Base-by-base conservation (phyloP, 1,140 invertebrate species). In the Temnothorax nylanderi region DNA sequence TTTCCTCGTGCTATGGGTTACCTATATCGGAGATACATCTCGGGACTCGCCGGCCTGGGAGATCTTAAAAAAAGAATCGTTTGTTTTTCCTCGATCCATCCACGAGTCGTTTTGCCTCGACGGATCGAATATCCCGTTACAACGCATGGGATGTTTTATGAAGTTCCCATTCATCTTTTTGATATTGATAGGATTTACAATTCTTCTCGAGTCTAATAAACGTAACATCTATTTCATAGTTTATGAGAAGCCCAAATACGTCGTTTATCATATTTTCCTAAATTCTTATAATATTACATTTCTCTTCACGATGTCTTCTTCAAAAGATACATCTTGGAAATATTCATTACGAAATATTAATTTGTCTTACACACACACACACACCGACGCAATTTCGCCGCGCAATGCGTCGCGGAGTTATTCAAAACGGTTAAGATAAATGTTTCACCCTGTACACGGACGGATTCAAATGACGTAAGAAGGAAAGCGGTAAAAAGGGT, bases 1-100 rank as follows among this genome's bases (percentile, higher is more conserved):
- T 77, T 60, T 72, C 26, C 54, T 34, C 26, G 18, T 16, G 16
- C 32, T 44, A 1, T 26, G 32, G 47, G 21, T 41, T 41, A 41
- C 26, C 41, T 49, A 41, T 49, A 60, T 37, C 21, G 80, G 69
- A 75, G 41, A 74, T 84, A 49, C 44, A 84, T 60, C 80, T 21
- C 7, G 54, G 41, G 11, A 21, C 65, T 74, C 80, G 44, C 32
- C 41, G 8, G 7, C 16, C 32, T 41, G 18, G 81, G 32, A 21
- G 34, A 67, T 78, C 75, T 85, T 85, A 85, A 85, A 85, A 85
- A 85, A 85, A 65, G 82, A 76, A 85, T 44, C 82, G 82, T 85
- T 85, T 85, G 60, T 85, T 85, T 85, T 85, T 56, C 62, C 34
- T 65, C 58, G 56, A 64, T 34, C 44, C 71, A 37, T 54, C 47